A percentile compares a stretch with the other conserved stretches of the same genome.
These are phyloP conservation scores for Spialia ferax DNA, from an alignment of 2,888 invertebrate species.

Conservation along the genomic window DNA sequence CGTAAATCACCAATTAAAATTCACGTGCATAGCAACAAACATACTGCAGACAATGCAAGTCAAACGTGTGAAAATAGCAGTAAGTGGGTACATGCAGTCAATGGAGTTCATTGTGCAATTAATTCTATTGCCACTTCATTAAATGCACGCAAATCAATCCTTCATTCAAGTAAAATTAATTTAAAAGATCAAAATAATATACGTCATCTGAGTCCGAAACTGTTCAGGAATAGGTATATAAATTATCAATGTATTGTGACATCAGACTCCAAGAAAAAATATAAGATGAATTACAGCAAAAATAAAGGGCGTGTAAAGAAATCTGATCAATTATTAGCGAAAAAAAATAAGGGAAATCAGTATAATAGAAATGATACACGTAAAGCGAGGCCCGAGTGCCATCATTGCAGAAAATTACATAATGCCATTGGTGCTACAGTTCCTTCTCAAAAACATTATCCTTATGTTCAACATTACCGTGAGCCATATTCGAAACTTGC, in stretches of 20 bases:
- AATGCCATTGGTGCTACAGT: not conserved
- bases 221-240: not conserved
- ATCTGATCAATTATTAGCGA: conserved; percentile 42
- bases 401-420: not conserved
- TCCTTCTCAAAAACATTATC: not conserved
- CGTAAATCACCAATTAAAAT: conserved; percentile 5
- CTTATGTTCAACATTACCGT: not conserved
- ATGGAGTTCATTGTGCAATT: conserved; percentile 3
- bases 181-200: not conserved
- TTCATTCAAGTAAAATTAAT: not conserved
- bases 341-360: not conserved
- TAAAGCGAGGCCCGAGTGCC: not conserved
- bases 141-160: conserved; percentile 3
- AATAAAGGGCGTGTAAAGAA: conserved; percentile 63
- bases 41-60: not conserved
- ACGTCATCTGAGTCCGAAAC: not conserved
- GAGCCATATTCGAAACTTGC: not conserved
- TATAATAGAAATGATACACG: conserved; percentile 4
- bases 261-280: conserved; percentile 53
- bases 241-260: not conserved
- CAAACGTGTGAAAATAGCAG: conserved; percentile 10
- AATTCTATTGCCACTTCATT: conserved; percentile 9
- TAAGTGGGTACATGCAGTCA: not conserved
- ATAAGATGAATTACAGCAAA: conserved; percentile 52
- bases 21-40: conserved; percentile 4